Conservation (phyloP, 2,888 invertebrate species). For the Oscheius sp. region DNA sequence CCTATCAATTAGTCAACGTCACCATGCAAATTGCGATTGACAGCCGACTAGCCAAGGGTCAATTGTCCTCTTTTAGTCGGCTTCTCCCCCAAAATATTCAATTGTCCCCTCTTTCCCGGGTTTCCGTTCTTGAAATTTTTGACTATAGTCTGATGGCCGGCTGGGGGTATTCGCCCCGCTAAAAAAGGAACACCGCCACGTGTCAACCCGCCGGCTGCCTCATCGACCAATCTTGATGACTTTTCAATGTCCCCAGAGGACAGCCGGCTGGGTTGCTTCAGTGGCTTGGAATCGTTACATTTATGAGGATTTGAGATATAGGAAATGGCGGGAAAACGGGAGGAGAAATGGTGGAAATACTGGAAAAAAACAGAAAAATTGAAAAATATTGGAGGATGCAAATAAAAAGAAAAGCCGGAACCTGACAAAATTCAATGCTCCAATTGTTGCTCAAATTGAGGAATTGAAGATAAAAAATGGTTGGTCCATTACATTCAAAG, state of each 20-base stretch:
- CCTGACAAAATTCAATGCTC: no score
- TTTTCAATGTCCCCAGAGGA: constrained; percentile 34
- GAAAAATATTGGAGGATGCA: no score
- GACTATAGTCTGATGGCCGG: neutral
- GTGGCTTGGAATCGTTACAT: no score
- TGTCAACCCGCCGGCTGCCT: constrained; percentile 16
- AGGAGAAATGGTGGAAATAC: neutral
- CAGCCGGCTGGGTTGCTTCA: neutral
- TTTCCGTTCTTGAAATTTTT: neutral
- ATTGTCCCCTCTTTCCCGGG: neutral
- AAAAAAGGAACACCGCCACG: constrained; percentile 15
- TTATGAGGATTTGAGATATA: neutral
- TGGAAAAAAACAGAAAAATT: no score
- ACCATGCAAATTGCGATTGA: constrained; percentile 6
- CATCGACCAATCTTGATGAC: constrained; percentile 34
- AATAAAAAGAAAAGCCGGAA: no score
- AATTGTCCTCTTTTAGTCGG: neutral
- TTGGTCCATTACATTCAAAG: no score
- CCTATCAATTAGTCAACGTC: constrained; percentile 25
- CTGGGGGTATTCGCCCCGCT: neutral
- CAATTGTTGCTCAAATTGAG: no score
- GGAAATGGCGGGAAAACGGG: neutral
- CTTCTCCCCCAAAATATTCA: neutral
- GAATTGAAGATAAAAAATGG: no score
- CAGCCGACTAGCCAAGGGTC: neutral